A percentile compares a stretch with the other conserved stretches of the same genome.
Conservation (phyloP, 92 coral and sea anemone genomes). For the Ricordea florida region DNA sequence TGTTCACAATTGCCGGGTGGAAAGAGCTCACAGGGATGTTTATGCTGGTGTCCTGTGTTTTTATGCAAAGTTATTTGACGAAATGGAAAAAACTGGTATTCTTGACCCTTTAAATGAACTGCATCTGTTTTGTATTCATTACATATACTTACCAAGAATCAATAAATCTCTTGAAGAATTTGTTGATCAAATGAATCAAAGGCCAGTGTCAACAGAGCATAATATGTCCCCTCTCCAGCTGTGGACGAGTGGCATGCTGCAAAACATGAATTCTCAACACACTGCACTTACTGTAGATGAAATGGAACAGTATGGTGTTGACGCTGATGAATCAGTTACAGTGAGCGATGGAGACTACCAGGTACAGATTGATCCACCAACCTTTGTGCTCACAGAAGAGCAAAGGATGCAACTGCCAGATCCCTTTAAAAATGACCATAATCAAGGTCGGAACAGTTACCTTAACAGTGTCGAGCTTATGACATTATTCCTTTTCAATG, state of each 20-base stretch:
- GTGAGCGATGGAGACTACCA: constrained; percentile 36
- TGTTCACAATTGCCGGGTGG: constrained; percentile 69
- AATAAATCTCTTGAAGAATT: constrained; percentile 61
- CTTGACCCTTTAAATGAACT: constrained; percentile 64
- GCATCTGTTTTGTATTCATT: constrained; percentile 68
- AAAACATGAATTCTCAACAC: constrained; percentile 28
- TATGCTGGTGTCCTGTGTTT: constrained; percentile 63
- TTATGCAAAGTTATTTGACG: constrained; percentile 50
- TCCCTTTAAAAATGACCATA: constrained; percentile 30
- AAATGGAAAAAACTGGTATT: constrained; percentile 52
- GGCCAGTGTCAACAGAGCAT: constrained; percentile 46
- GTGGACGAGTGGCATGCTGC: constrained; percentile 59
- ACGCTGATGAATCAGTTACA: constrained; percentile 15
- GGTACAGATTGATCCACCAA: constrained; percentile 38
- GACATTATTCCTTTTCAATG: constrained; percentile 5
- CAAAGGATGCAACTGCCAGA: constrained; percentile 21
- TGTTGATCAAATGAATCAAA: constrained; percentile 37
- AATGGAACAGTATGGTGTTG: constrained; percentile 32
- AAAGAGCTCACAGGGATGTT: constrained; percentile 64
- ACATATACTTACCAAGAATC: constrained; percentile 61
- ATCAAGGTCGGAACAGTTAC: constrained; percentile 18
- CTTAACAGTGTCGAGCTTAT: constrained; percentile 3
- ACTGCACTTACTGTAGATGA: constrained; percentile 30
- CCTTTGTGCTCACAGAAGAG: constrained; percentile 4
- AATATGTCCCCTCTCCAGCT: constrained; percentile 46